A percentile compares a stretch with the other conserved stretches of the same genome.
Evolutionary conservation across 2,113 vertebrate species (phyloP).

Genomic region (Nycticryphes semicollaris): DNA sequence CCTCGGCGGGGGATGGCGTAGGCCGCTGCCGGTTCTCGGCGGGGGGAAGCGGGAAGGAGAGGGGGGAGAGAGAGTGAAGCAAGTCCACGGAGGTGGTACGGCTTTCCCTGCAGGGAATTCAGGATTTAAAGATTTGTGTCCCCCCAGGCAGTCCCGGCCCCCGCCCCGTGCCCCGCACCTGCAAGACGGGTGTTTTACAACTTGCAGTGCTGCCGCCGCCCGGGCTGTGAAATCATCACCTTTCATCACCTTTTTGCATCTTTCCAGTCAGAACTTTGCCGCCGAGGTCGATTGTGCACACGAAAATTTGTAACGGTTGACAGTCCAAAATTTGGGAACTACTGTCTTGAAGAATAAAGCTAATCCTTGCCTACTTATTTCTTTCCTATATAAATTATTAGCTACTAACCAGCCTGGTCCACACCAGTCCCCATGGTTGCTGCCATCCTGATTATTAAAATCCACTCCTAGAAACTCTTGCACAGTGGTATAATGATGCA

Average conservation of each 20-base stretch:
- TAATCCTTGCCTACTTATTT: background rate
- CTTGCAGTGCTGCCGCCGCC: rapidly evolving
- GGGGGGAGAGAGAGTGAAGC: background rate
- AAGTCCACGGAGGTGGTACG: no score
- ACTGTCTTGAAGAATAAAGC: background rate
- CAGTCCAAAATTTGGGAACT: background rate
- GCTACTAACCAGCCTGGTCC: background rate
- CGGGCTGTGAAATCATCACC: rapidly evolving
- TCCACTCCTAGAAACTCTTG: background rate
- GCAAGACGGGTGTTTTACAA: background rate
- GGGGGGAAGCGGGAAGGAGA: background rate
- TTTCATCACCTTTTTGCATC: rapidly evolving
- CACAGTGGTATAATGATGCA: background rate
- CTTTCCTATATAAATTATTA: background rate
- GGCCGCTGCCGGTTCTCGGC: background rate
- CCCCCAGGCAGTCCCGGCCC: background rate
- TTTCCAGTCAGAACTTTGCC: background rate
- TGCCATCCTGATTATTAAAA: background rate
- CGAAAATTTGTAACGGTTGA: background rate
- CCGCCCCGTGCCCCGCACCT: background rate
- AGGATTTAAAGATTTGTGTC: no score
- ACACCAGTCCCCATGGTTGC: background rate
- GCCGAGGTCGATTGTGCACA: no score
- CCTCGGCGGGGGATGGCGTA: background rate
- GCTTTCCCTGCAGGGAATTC: background rate